These are phyloP conservation scores for Limenitis camilla DNA, from an alignment of 2,888 invertebrate genomes.

Conservation along the genomic window DNA sequence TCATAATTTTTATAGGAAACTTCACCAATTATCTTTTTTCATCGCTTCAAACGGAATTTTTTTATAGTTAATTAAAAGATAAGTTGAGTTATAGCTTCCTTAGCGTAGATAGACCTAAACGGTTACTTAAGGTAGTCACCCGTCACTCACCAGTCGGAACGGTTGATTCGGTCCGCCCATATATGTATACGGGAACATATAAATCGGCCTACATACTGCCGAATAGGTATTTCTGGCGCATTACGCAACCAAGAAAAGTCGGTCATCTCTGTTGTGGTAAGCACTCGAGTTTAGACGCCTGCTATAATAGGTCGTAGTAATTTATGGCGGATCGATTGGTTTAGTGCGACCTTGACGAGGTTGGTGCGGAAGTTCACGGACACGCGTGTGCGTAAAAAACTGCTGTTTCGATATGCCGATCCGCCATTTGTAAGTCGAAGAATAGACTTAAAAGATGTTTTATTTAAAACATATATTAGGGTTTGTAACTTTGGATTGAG, in stretches of 20 bases:
- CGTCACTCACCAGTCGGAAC: constrained; percentile 13
- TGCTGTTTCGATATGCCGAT: constrained; percentile 2
- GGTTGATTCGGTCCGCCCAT: constrained; percentile 14
- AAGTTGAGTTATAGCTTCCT: constrained; percentile 14
- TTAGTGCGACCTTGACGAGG: constrained; percentile 58
- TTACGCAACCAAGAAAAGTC: constrained; percentile 60
- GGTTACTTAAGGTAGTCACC: constrained; percentile 13
- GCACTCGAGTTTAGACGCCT: constrained; percentile 42
- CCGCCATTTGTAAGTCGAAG: background rate
- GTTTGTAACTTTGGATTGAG: background rate
- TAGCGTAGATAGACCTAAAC: constrained; percentile 7
- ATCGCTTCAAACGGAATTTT: constrained; percentile 32
- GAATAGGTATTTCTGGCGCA: constrained; percentile 43
- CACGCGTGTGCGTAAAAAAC: constrained; percentile 33
- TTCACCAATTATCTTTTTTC: constrained; percentile 34
- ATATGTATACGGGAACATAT: constrained; percentile 10
- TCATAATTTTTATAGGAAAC: constrained; percentile 38
- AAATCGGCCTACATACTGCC: constrained; percentile 21
- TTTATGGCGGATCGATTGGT: constrained; percentile 58
- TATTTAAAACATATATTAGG: background rate
- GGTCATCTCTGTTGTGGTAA: constrained; percentile 55
- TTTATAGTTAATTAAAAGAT: constrained; percentile 26
- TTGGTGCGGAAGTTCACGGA: constrained; percentile 69
- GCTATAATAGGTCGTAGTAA: constrained; percentile 53
- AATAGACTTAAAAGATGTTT: background rate